Conservation (phyloP, 2,888 invertebrate genomes). For the Chrysotoxum bicinctum region DNA sequence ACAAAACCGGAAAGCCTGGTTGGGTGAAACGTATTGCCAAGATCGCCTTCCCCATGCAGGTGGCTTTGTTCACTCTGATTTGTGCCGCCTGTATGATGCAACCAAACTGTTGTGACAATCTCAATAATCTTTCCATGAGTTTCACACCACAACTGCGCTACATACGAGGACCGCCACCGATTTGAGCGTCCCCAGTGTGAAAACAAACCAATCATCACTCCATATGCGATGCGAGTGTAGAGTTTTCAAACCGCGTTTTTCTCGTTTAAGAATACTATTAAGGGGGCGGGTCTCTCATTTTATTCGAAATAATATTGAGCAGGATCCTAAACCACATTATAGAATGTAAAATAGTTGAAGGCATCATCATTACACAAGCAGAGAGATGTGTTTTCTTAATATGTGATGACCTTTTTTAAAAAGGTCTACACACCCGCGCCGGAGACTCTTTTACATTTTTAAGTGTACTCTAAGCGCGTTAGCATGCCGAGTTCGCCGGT, state of each 20-base stretch:
- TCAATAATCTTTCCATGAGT: constrained; percentile 88
- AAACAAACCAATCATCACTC: constrained; percentile 53
- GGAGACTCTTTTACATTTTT: constrained; percentile 66
- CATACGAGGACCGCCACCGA: constrained; percentile 89
- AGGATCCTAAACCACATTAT: constrained; percentile 56
- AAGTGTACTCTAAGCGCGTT: constrained; percentile 70
- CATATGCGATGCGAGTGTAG: constrained; percentile 46
- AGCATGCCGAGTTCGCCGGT: constrained; percentile 69
- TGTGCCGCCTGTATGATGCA: constrained; percentile 88
- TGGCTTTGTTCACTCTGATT: constrained; percentile 86
- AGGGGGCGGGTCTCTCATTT: constrained; percentile 61
- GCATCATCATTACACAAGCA: constrained; percentile 8
- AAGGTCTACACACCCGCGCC: constrained; percentile 29
- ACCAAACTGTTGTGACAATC: constrained; percentile 88
- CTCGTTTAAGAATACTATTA: constrained; percentile 72
- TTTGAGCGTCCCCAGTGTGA: constrained; percentile 82
- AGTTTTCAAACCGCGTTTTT: constrained; percentile 68
- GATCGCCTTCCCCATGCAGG: constrained; percentile 87
- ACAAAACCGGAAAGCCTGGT: constrained; percentile 74
- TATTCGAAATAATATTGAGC: constrained; percentile 56
- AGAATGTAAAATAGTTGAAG: constrained; percentile 67
- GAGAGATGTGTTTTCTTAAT: neutral
- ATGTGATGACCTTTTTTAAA: constrained; percentile 13
- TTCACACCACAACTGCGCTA: constrained; percentile 89
- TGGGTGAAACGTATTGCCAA: constrained; percentile 87